A percentile compares a stretch with the other conserved stretches of the same genome.
phyloP scores from a whole-genome alignment of 2,797 vertebrate genomes.

The Eospalax fontanierii region DNA sequence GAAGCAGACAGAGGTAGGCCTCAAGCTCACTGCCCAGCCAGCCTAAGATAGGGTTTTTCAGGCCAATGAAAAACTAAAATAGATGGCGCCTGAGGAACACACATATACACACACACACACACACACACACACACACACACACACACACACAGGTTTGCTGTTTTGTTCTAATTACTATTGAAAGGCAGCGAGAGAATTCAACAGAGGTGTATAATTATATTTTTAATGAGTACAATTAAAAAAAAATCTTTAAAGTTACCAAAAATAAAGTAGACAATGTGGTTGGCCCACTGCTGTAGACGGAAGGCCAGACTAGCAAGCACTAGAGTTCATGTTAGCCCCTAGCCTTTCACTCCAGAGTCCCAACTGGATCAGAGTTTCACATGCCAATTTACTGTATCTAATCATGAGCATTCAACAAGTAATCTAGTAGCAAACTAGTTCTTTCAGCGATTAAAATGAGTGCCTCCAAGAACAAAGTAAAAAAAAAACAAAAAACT shows the following conservation, averaged over 20 bases:
- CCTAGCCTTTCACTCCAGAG: background rate
- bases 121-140: background rate
- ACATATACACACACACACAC: no score
- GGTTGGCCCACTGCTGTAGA: background rate
- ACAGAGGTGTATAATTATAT: conserved; percentile 7
- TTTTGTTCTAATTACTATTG: conserved; percentile 31
- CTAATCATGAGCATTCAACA: background rate
- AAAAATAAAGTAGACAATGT: background rate
- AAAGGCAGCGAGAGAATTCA: conserved; percentile 41
- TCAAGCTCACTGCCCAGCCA: background rate
- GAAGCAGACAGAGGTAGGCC: no score
- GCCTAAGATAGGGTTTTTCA: background rate
- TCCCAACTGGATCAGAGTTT: background rate
- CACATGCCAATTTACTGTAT: background rate
- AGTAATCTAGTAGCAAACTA: background rate
- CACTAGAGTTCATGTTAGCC: background rate
- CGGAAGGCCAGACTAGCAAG: background rate
- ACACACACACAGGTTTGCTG: background rate
- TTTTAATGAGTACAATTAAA: conserved; percentile 50
- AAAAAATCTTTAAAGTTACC: background rate
- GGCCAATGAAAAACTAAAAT: background rate
- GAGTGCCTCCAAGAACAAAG: background rate
- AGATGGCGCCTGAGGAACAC: background rate
- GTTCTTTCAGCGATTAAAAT: background rate
- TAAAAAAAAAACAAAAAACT: conserved; percentile 16